Conservation (phyloP, 2,888 invertebrate genomes). For the Drepana falcataria region DNA sequence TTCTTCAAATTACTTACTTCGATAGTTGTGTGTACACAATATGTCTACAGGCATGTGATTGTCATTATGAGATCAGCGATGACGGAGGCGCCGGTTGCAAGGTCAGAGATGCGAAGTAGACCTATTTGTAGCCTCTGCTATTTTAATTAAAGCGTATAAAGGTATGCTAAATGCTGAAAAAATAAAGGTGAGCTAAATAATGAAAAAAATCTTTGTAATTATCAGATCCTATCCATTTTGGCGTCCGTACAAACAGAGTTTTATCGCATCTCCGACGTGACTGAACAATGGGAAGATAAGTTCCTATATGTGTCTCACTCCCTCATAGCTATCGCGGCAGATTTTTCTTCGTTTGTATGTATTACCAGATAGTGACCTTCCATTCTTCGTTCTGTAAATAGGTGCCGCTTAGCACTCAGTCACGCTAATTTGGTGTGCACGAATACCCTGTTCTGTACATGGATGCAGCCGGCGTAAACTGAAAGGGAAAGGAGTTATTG, state of each 20-base stretch:
- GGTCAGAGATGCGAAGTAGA: constrained; percentile 32
- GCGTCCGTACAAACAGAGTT: neutral
- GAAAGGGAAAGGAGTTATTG: constrained; percentile 62
- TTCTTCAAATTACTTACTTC: neutral
- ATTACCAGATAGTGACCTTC: constrained; percentile 59
- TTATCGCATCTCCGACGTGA: neutral
- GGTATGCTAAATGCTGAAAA: constrained; percentile 3
- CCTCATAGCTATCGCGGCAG: constrained; percentile 13
- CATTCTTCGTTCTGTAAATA: constrained; percentile 68
- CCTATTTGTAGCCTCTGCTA: constrained; percentile 10
- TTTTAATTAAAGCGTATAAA: constrained; percentile 16
- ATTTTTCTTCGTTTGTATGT: constrained; percentile 55
- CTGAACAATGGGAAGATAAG: constrained; percentile 3
- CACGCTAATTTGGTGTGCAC: constrained; percentile 65
- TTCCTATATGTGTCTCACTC: constrained; percentile 6
- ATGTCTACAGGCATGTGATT: constrained; percentile 16
- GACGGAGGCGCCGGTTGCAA: constrained; percentile 38
- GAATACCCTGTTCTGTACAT: constrained; percentile 32
- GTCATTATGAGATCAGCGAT: constrained; percentile 55
- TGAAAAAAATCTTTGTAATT: neutral
- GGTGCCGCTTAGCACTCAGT: constrained; percentile 58
- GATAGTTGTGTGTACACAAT: constrained; percentile 10
- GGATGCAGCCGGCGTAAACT: constrained; percentile 44
- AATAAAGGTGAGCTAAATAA: neutral
- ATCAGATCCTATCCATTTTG: neutral